Evolutionary conservation across 1,140 invertebrate genomes (phyloP), one percentile per base, ranked within the genome.

Genomic region (Theocolax elegans): DNA sequence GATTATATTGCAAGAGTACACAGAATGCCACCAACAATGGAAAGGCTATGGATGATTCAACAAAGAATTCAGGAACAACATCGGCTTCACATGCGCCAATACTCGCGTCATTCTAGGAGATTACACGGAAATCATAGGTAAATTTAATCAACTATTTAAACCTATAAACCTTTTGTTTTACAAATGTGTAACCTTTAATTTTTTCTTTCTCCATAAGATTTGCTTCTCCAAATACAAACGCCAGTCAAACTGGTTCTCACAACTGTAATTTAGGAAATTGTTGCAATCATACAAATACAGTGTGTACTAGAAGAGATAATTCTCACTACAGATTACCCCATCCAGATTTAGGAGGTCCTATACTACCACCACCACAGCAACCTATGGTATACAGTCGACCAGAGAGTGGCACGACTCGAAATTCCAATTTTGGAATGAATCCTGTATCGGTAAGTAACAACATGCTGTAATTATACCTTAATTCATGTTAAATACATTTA

Each of bases 1-100:
- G 66, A 66, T 67, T 64, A 40, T 51, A 38, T 66, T 67, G 51
- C 74, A 31, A 72, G 71, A 27, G 71, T 60, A 73, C 87, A 31
- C 54, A 89, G 92, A 71, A 90, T 93, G 49, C 90, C 93, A 86
- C 89, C 91, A 27, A 85, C 92, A 9, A 92, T 93, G 79, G 91
- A 92, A 76, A 87, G 91, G 72, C 80, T 93, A 21, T 93, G 91
- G 91, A 87, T 91, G 63, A 87, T 89, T 6, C 92, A 93, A 75
- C 92, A 93, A 72, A 89, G 91, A 64, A 88, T 89, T 78, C 89
- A 92, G 85, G 89, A 93, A 85, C 81, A 89, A 72, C 89, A 90
- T 74, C 84, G 91, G 31, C 87, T 40, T 17, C 40, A 74, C 21
- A 68, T 67, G 65, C 42, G 49, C 31, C 58, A 56, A 58, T 8